These are phyloP conservation scores for Pempheris klunzingeri DNA, from an alignment of 2,797 vertebrate species.

Conservation along the genomic window DNA sequence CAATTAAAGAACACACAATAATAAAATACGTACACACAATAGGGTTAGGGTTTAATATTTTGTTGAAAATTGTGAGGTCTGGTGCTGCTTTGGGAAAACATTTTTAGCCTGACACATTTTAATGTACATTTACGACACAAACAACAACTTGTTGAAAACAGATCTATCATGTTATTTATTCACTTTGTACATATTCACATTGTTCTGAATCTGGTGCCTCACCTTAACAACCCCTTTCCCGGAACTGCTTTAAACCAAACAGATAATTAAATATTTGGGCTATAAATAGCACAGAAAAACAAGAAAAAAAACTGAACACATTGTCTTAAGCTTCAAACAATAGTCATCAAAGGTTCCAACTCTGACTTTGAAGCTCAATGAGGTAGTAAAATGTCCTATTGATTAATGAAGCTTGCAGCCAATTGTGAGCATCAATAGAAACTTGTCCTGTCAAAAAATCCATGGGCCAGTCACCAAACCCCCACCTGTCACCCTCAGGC, in stretches of 20 bases:
- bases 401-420: conserved; percentile 38
- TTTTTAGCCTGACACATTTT: background rate
- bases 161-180: background rate
- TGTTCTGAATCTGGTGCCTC: background rate
- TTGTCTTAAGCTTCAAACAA: background rate
- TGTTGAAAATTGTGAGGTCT: background rate
- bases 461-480: conserved; percentile 10
- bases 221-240: background rate
- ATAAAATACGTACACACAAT: background rate
- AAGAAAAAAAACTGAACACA: background rate
- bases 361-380: conserved; percentile 30
- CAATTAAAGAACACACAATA: background rate
- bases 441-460: conserved; percentile 29
- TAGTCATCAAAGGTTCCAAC: conserved; percentile 3
- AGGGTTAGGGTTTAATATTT: background rate
- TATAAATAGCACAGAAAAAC: background rate
- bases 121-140: background rate
- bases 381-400: conserved; percentile 46
- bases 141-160: background rate
- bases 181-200: background rate
- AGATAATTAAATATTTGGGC: background rate
- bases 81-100: conserved; percentile 10
- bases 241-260: conserved; percentile 6
- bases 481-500: background rate
- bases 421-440: conserved; percentile 27